Evolutionary conservation across 2,113 vertebrate genomes (phyloP).

Genomic region (Embiotoca jacksoni): DNA sequence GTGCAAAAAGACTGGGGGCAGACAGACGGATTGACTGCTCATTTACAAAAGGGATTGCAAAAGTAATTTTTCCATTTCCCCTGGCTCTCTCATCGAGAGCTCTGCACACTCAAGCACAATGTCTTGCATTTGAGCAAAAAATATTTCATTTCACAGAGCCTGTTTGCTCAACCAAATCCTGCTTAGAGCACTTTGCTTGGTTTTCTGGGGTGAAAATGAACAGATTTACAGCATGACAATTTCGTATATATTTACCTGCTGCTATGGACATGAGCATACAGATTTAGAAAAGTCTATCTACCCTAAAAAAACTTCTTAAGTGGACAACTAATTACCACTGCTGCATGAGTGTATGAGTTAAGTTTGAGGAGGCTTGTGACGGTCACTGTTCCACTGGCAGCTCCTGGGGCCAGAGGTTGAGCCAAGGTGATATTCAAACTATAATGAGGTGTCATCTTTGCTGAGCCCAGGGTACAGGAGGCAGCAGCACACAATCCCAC

Average conservation of each 20-base stretch:
- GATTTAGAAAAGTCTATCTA: constrained; percentile 11
- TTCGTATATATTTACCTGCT: constrained; percentile 41
- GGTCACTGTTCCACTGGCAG: not conserved
- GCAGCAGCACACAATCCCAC: not conserved
- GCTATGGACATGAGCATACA: not conserved
- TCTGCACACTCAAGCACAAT: constrained; percentile 43
- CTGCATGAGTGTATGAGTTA: not conserved
- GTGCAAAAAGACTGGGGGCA: constrained; percentile 8
- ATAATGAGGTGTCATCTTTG: constrained; percentile 63
- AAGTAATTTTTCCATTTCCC: constrained; percentile 42
- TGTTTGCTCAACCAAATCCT: constrained; percentile 62
- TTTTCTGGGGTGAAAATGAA: constrained; percentile 23
- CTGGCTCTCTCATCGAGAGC: constrained; percentile 23
- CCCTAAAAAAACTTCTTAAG: constrained; percentile 17
- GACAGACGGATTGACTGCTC: constrained; percentile 42
- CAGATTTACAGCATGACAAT: constrained; percentile 3
- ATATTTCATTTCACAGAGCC: constrained; percentile 55
- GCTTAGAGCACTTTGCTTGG: constrained; percentile 29
- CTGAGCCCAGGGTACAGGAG: not conserved
- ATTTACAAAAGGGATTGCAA: constrained; percentile 61
- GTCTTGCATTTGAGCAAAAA: constrained; percentile 61
- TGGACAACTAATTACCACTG: not conserved
- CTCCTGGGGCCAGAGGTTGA: constrained; percentile 24
- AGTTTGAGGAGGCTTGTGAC: constrained; percentile 1
- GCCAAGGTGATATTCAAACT: constrained; percentile 26